Percentiles rank a stretch among this genome's conserved stretches.
Evolutionary conservation across 2,797 vertebrate species (phyloP).

Genomic region (Pipistrellus kuhlii): DNA sequence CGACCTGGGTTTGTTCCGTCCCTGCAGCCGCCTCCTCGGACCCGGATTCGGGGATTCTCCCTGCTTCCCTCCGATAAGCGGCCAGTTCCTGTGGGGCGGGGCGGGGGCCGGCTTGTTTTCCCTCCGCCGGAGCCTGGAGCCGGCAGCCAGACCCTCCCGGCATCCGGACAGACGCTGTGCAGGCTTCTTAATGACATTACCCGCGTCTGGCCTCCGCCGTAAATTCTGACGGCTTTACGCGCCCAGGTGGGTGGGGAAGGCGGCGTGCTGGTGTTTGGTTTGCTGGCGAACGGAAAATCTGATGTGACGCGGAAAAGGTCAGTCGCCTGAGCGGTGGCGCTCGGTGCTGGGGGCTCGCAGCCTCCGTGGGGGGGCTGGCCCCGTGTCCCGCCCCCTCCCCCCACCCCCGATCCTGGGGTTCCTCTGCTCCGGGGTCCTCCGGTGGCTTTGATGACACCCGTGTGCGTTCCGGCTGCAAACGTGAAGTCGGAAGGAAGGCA

Average conservation of each 20-base stretch:
- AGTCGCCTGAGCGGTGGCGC: conserved; percentile 13
- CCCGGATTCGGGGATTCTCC: background rate
- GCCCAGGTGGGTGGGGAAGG: background rate
- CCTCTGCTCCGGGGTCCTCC: background rate
- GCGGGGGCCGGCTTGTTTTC: background rate
- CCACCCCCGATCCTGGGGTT: background rate
- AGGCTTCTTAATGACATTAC: conserved; percentile 59
- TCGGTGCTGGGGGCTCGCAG: background rate
- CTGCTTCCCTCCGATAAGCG: conserved; percentile 59
- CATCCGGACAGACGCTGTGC: background rate
- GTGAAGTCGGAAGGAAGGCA: background rate
- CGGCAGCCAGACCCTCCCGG: conserved; percentile 65
- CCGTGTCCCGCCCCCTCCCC: too few species aligned
- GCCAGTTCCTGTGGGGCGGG: background rate
- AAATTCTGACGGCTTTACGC: conserved; percentile 59
- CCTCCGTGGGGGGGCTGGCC: background rate
- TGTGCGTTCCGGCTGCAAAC: background rate
- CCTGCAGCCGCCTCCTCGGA: background rate
- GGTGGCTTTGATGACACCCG: background rate
- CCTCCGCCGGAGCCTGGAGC: background rate
- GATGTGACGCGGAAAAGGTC: conserved; percentile 84
- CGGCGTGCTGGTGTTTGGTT: background rate
- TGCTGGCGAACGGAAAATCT: conserved; percentile 82
- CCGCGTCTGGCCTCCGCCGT: conserved; percentile 1
- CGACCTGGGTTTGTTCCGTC: background rate